These are phyloP conservation scores for Adelognathus sp. DNA, from an alignment of 2,888 invertebrate genomes.

Conservation along the genomic window DNA sequence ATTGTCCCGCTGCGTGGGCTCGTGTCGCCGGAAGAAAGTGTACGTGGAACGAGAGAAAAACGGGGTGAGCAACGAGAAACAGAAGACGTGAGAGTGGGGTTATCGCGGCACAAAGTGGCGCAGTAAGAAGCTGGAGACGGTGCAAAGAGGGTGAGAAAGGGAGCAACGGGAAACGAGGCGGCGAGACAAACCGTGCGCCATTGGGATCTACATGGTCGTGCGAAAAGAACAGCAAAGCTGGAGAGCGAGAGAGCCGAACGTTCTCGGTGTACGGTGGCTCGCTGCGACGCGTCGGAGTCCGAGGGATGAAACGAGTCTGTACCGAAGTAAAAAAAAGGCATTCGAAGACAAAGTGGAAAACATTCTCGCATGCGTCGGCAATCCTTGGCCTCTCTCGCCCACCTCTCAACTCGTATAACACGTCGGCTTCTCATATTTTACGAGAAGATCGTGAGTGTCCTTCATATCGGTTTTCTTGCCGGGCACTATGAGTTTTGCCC, in stretches of 20 bases:
- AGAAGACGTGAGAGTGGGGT: background rate
- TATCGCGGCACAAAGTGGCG: slow-evolving; percentile 8
- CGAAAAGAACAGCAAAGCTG: background rate
- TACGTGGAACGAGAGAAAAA: background rate
- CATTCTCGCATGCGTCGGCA: slow-evolving; percentile 46
- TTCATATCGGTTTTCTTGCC: slow-evolving; percentile 72
- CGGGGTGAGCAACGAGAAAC: background rate
- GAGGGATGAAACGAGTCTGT: slow-evolving; percentile 2
- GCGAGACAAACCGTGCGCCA: background rate
- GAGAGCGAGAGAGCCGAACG: background rate
- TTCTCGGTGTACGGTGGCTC: background rate
- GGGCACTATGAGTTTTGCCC: slow-evolving; percentile 4
- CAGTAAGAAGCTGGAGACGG: background rate
- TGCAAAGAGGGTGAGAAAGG: background rate
- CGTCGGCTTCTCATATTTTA: slow-evolving; percentile 72
- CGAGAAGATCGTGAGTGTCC: slow-evolving; percentile 74
- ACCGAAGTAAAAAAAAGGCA: background rate
- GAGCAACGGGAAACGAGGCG: background rate
- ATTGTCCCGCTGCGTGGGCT: background rate
- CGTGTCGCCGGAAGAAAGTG: background rate
- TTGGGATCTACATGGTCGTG: slow-evolving; percentile 1
- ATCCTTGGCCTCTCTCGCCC: slow-evolving; percentile 18
- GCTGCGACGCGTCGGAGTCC: background rate
- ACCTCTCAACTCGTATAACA: slow-evolving; percentile 56
- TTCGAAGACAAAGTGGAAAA: slow-evolving; percentile 23